Conservation (phyloP, 1,140 invertebrate species). For the Maniola jurtina region DNA sequence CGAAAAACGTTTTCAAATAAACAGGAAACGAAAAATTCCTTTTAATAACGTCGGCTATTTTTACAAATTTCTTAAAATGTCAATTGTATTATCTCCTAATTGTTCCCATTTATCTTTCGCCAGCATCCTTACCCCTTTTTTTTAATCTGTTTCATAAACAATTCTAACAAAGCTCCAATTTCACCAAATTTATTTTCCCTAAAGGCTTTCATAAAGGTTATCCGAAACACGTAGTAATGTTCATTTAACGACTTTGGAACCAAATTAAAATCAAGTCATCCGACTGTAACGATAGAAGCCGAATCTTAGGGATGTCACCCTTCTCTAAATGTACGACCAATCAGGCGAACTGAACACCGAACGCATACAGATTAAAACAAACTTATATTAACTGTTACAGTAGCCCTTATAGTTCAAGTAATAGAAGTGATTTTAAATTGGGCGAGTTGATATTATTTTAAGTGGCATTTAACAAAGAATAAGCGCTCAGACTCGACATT, state of each 20-base stretch:
- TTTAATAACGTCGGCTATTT: background rate
- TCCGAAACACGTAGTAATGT: slow-evolving; percentile 30
- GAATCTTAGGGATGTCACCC: slow-evolving; percentile 57
- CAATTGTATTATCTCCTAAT: slow-evolving; percentile 7
- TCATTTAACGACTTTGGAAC: slow-evolving; percentile 47
- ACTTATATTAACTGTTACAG: slow-evolving; percentile 26
- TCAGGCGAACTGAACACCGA: slow-evolving; percentile 46
- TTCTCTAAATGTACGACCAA: slow-evolving; percentile 54
- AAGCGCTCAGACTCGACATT: slow-evolving; percentile 38
- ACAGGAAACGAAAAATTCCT: background rate
- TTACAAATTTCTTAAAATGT: background rate
- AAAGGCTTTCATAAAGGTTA: slow-evolving; percentile 20
- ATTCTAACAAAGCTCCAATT: slow-evolving; percentile 13
- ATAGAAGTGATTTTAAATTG: slow-evolving; percentile 35
- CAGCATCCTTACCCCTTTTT: slow-evolving; percentile 6
- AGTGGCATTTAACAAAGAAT: slow-evolving; percentile 37
- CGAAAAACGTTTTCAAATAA: background rate
- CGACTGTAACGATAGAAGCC: slow-evolving; percentile 54
- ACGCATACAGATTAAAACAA: slow-evolving; percentile 60
- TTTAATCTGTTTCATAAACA: slow-evolving; percentile 10
- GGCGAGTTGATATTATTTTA: slow-evolving; percentile 20
- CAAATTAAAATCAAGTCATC: slow-evolving; percentile 58
- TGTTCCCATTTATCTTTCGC: slow-evolving; percentile 7
- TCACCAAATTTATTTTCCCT: slow-evolving; percentile 12
- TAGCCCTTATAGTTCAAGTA: slow-evolving; percentile 8